These are phyloP conservation scores for Melitaea athalia DNA, from an alignment of 2,888 invertebrate genomes.

Conservation along the genomic window DNA sequence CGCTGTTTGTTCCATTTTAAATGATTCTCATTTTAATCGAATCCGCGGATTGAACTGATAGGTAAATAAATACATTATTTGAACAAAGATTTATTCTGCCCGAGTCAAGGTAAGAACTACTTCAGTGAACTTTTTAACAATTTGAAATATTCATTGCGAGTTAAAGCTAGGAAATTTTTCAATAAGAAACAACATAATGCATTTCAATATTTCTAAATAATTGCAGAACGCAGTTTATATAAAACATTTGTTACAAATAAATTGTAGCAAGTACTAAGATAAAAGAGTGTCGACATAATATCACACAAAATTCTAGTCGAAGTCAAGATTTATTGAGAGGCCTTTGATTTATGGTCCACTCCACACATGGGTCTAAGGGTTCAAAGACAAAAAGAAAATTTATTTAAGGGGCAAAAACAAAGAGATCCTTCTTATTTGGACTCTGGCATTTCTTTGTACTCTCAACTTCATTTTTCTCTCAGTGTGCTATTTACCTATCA, in stretches of 20 bases:
- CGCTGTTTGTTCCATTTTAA: slow-evolving; percentile 32
- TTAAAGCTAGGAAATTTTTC: too few species aligned
- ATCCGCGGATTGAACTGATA: slow-evolving; percentile 13
- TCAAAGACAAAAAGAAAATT: slow-evolving; percentile 72
- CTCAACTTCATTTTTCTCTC: slow-evolving; percentile 51
- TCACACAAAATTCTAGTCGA: slow-evolving; percentile 59
- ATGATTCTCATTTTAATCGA: slow-evolving; percentile 28
- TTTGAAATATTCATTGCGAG: not conserved
- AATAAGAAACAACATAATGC: not conserved
- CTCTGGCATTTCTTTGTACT: slow-evolving; percentile 52
- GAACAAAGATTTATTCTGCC: slow-evolving; percentile 6
- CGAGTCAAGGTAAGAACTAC: not conserved
- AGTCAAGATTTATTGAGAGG: slow-evolving; percentile 75
- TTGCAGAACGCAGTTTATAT: not conserved
- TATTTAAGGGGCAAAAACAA: slow-evolving; percentile 65
- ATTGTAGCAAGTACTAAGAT: not conserved
- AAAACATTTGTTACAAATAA: not conserved
- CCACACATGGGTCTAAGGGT: slow-evolving; percentile 72
- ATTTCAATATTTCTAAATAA: not conserved
- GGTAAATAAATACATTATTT: slow-evolving; percentile 11
- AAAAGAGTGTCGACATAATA: slow-evolving; percentile 25
- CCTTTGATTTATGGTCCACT: slow-evolving; percentile 75
- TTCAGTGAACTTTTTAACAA: not conserved
- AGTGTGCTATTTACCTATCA: slow-evolving; percentile 34
- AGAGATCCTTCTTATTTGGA: slow-evolving; percentile 55